phyloP scores from a whole-genome alignment of 2,888 invertebrate species.

The Nasonovia ribisnigri region DNA sequence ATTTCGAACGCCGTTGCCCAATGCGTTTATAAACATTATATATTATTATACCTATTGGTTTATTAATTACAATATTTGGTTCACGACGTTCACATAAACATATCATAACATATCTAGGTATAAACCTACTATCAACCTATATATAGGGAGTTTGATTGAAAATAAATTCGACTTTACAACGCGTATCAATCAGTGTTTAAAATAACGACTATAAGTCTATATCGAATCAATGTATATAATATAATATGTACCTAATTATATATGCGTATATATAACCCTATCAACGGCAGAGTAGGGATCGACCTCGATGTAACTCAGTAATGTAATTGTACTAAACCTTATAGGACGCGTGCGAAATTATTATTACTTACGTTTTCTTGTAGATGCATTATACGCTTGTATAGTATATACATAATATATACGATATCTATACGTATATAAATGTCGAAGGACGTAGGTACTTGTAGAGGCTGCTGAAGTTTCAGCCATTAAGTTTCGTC shows the following conservation, averaged over 20 bases:
- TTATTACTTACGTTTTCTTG: background rate
- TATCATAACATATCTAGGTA: background rate
- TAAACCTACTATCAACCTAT: no score
- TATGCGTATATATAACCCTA: background rate
- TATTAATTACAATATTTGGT: slow-evolving; percentile 9
- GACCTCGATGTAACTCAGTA: slow-evolving; percentile 1
- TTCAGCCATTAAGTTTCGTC: background rate
- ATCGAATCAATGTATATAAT: background rate
- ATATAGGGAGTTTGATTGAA: background rate
- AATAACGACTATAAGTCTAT: background rate
- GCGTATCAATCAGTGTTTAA: background rate
- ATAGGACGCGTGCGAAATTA: background rate
- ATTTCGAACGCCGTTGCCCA: background rate
- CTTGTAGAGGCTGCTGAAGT: background rate
- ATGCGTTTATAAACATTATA: background rate
- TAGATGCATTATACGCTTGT: background rate
- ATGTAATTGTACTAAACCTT: background rate
- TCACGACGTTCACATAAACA: background rate
- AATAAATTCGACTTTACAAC: background rate
- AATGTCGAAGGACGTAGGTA: background rate
- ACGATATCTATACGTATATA: background rate
- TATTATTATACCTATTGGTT: background rate
- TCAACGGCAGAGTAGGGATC: background rate
- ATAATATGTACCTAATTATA: background rate
- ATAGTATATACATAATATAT: background rate